These are phyloP conservation scores for Acanthurus tractus DNA, from an alignment of 2,797 vertebrate genomes.

Conservation along the genomic window DNA sequence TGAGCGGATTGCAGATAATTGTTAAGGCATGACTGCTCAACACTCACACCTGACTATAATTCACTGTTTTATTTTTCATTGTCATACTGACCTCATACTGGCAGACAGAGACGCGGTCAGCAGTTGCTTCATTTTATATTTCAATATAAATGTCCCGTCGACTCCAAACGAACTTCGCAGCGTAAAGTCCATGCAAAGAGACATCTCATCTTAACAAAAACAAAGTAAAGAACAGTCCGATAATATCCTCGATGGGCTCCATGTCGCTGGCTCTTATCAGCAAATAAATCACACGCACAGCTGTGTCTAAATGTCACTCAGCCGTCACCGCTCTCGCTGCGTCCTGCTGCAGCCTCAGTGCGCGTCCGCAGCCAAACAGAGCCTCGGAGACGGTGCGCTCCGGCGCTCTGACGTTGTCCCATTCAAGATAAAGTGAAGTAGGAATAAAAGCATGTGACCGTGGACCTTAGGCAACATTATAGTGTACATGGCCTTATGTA, in stretches of 20 bases:
- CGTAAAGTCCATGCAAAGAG: slow-evolving; percentile 37
- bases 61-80: not conserved
- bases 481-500: not conserved
- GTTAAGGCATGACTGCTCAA: slow-evolving; percentile 12
- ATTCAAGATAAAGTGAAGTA: slow-evolving; percentile 60
- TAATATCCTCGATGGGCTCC: slow-evolving; percentile 1
- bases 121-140: slow-evolving; percentile 8
- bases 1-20: not conserved
- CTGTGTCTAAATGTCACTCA: slow-evolving; percentile 49
- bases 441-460: slow-evolving; percentile 37
- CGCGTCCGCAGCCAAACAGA: slow-evolving; percentile 56
- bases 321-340: slow-evolving; percentile 23
- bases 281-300: slow-evolving; percentile 24
- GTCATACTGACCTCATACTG: slow-evolving; percentile 47
- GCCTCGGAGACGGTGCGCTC: slow-evolving; percentile 37
- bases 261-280: not conserved
- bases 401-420: slow-evolving; percentile 66
- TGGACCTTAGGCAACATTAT: slow-evolving; percentile 7
- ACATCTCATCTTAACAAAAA: slow-evolving; percentile 18
- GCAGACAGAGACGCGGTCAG: slow-evolving; percentile 5
- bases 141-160: slow-evolving; percentile 41
- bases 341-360: slow-evolving; percentile 60
- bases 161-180: slow-evolving; percentile 30
- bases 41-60: not conserved
- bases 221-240: not conserved